Evolutionary conservation across 2,113 vertebrate species (phyloP).

Genomic region (Chrysemys picta): DNA sequence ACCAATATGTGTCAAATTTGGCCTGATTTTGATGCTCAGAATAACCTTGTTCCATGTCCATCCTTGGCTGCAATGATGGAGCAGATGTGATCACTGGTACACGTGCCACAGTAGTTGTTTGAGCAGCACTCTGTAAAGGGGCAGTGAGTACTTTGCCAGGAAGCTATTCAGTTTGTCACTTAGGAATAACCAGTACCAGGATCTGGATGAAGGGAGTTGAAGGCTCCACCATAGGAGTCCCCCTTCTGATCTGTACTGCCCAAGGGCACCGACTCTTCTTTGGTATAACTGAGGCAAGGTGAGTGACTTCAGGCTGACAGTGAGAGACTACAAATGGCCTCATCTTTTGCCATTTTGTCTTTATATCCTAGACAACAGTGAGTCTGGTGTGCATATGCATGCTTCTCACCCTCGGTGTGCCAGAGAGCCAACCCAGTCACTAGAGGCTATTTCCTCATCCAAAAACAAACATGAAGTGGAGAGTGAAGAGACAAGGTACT

Average conservation of each 20-base stretch:
- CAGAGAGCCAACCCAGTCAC: neutral
- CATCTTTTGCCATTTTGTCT: neutral
- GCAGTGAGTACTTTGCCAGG: rapidly evolving
- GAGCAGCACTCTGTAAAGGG: neutral
- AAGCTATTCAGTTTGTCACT: neutral
- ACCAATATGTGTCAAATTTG: neutral
- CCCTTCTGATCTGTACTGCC: neutral
- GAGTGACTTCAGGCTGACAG: neutral
- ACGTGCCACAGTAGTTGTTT: neutral
- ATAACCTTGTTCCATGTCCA: neutral
- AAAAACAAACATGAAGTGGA: neutral
- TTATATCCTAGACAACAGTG: neutral
- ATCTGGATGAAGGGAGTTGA: neutral
- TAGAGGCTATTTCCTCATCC: neutral
- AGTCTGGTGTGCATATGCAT: neutral
- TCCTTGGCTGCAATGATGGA: rapidly evolving
- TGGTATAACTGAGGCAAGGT: neutral
- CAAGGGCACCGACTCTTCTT: neutral
- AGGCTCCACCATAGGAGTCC: neutral
- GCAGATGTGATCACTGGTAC: neutral
- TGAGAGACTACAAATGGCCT: neutral
- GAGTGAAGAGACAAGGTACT: neutral
- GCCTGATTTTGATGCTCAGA: neutral
- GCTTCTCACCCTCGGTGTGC: rapidly evolving
- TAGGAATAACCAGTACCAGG: neutral